Evolutionary conservation across 2,888 invertebrate genomes (phyloP), one percentile per base, ranked within the genome.

Genomic region (Hesperia comma): DNA sequence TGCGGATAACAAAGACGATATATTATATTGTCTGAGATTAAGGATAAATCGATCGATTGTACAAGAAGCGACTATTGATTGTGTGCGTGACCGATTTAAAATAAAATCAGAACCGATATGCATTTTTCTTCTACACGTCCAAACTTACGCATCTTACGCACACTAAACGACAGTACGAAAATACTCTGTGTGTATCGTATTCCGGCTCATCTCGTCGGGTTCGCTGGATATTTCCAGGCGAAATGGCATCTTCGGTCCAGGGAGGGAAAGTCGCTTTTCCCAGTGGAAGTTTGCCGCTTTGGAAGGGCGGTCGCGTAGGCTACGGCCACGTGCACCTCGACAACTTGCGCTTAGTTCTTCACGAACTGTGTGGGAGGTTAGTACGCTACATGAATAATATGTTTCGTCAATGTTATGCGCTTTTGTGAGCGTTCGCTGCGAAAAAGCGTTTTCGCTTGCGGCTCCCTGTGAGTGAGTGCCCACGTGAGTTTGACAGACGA

Each of bases 351-450:
- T 82, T 82, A 82, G 92, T 92, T 92, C 91, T 91, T 91, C 90
- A 86, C 90, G 86, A 91, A 90, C 91, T 86, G 89, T 91, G 91
- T 92, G 86, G 89, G 91, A 90, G 92, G 91, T 85, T 89, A 90
- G 91, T 90, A 88, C 85, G 88, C 86, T 90, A 88, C 87, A 87
- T 88, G 89, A 87, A 81, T 86, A 85, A 85, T 83, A 88, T 87
- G 84, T 82, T 84, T 75, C 79, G 81, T 82, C 81, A 84, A 86
- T 85, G 90, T 83, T 90, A 88, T 88, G 89, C 87, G 91, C 85
- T 83, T 74, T 84, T 74, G 63, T 64, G 64, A 64, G 64, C 57
- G 56, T 70, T 49, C 73, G 83, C 78, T 81, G 88, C 86, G 87
- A 83, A 87, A 85, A 88, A 83, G 83, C 85, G 81, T 81, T 79